Percentiles rank a stretch among this genome's conserved stretches.
phyloP scores from a whole-genome alignment of 2,888 invertebrate genomes.

The Artemia sp. region DNA sequence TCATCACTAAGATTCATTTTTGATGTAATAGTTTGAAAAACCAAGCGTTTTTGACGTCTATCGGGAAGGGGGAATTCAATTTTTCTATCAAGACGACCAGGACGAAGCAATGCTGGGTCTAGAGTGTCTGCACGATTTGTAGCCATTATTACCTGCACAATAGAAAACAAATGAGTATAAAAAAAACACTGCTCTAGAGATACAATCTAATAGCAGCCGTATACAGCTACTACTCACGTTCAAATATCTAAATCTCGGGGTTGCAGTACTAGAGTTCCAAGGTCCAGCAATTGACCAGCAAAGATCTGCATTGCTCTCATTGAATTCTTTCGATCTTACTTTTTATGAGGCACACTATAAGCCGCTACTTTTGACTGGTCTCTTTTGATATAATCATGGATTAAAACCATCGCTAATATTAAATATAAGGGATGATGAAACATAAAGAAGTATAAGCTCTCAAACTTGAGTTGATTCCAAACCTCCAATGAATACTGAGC shows the following conservation, averaged over 20 bases:
- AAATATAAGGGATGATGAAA: too few relatives aligned
- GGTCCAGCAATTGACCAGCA: not conserved
- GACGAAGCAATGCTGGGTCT: constrained; percentile 87
- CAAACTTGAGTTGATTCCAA: too few relatives aligned
- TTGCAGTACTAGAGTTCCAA: constrained; percentile 12
- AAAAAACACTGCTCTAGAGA: not conserved
- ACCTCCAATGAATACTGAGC: too few relatives aligned
- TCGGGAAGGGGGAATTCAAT: constrained; percentile 98
- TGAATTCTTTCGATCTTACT: too few relatives aligned
- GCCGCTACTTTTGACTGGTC: too few relatives aligned
- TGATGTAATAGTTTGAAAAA: constrained; percentile 92
- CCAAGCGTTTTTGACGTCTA: constrained; percentile 69
- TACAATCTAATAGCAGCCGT: not conserved
- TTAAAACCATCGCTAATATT: too few relatives aligned
- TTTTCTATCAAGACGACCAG: constrained; percentile 91
- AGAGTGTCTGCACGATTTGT: constrained; percentile 94
- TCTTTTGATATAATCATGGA: too few relatives aligned
- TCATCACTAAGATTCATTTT: constrained; percentile 97
- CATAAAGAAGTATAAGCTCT: too few relatives aligned
- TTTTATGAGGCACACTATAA: too few relatives aligned
- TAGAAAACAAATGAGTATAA: constrained; percentile 23
- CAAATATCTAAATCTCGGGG: not conserved
- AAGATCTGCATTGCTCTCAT: too few relatives aligned
- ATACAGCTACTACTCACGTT: not conserved
- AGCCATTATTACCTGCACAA: constrained; percentile 64